Evolutionary conservation across 53 echinoderm and acorn worm genomes (phyloP).

Genomic region (Zoroaster sp.): DNA sequence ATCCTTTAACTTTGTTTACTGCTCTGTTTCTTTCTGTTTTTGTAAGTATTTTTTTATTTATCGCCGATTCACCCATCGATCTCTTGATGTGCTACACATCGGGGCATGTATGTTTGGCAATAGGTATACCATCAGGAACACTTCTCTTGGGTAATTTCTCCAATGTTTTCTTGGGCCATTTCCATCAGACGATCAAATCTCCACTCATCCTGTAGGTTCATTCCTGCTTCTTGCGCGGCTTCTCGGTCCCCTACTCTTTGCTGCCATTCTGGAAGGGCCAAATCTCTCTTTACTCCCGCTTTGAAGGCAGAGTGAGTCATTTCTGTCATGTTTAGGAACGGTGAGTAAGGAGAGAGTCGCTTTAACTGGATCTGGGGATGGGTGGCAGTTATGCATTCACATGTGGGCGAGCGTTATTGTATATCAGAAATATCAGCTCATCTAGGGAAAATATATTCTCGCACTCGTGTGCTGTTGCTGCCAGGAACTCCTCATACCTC

Average conservation of each 20-base stretch:
- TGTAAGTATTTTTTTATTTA: background rate
- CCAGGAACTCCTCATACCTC: constrained; percentile 38
- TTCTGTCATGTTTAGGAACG: constrained; percentile 48
- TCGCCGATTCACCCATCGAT: background rate
- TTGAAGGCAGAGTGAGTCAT: no score
- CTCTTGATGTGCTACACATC: background rate
- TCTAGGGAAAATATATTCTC: constrained; percentile 38
- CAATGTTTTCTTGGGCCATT: background rate
- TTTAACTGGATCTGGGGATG: constrained; percentile 15
- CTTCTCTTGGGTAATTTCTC: background rate
- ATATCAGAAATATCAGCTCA: no score
- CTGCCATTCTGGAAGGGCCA: no score
- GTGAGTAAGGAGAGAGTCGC: constrained; percentile 33
- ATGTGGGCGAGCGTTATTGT: no score
- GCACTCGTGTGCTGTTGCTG: constrained; percentile 44
- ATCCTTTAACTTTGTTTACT: background rate
- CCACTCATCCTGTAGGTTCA: no score
- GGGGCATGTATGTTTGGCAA: background rate
- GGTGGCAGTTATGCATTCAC: background rate
- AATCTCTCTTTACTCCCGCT: no score
- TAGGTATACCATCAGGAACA: no score
- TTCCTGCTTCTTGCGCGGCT: no score
- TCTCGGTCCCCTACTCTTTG: no score
- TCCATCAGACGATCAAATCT: no score
- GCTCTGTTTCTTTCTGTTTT: background rate